These are phyloP conservation scores for Seira musarum DNA, from an alignment of 2,888 invertebrate species.

Conservation along the genomic window DNA sequence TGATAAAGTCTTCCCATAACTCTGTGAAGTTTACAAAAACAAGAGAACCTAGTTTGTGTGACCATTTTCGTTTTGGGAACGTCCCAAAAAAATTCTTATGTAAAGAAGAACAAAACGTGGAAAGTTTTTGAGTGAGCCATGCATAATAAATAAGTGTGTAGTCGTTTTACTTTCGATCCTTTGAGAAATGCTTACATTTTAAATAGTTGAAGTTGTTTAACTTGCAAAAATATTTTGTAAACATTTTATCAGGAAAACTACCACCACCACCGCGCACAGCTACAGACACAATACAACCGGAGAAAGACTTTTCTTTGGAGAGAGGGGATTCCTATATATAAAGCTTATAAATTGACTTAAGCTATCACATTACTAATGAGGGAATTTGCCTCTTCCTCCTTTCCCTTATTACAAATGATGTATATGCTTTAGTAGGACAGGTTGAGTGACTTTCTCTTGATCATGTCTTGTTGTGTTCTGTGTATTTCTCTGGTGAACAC, in stretches of 20 bases:
- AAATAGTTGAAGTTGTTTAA: too few species aligned
- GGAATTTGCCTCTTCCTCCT: background rate
- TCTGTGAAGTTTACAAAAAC: too few species aligned
- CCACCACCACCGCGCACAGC: too few species aligned
- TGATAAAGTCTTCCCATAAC: too few species aligned
- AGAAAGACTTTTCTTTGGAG: too few species aligned
- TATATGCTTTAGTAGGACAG: background rate
- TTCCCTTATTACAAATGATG: background rate
- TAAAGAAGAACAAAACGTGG: background rate
- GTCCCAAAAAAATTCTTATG: background rate
- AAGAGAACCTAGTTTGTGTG: background rate
- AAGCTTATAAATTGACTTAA: too few species aligned
- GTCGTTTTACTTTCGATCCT: background rate
- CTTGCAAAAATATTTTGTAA: too few species aligned
- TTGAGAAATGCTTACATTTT: background rate
- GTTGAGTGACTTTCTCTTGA: background rate
- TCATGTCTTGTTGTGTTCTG: background rate
- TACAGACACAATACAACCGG: too few species aligned
- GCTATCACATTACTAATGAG: background rate
- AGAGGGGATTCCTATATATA: too few species aligned
- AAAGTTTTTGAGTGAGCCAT: constrained; percentile 26
- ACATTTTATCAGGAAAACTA: too few species aligned
- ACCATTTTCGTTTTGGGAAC: background rate
- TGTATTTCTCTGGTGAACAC: background rate
- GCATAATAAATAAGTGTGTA: constrained; percentile 21